Evolutionary conservation across 2,797 vertebrate species (phyloP).

Genomic region (Pempheris klunzingeri): DNA sequence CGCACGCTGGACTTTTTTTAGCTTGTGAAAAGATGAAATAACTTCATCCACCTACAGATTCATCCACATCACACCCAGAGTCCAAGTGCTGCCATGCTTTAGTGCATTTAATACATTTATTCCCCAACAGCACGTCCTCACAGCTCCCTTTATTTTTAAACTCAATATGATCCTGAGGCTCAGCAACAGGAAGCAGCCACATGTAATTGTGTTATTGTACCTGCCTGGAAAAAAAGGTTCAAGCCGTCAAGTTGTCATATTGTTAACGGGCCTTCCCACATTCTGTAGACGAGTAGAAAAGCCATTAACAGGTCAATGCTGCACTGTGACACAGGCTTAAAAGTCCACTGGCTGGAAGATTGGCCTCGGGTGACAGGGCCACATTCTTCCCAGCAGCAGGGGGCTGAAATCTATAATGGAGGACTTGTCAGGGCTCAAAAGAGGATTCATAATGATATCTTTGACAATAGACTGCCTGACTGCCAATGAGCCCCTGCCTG

Average conservation of each 20-base stretch:
- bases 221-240: neutral
- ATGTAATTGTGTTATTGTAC: slow-evolving; percentile 39
- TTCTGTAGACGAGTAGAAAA: slow-evolving; percentile 53
- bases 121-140: neutral
- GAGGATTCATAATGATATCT: slow-evolving; percentile 77
- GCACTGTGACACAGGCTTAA: slow-evolving; percentile 61
- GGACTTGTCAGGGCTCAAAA: slow-evolving; percentile 74
- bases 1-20: slow-evolving; percentile 38
- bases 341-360: slow-evolving; percentile 56
- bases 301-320: slow-evolving; percentile 72
- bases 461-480: slow-evolving; percentile 76
- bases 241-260: slow-evolving; percentile 61
- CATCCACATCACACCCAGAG: slow-evolving; percentile 29
- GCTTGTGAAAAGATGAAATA: slow-evolving; percentile 54
- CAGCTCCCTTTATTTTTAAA: slow-evolving; percentile 3
- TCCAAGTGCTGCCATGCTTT: slow-evolving; percentile 4
- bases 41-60: slow-evolving; percentile 46
- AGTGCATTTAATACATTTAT: slow-evolving; percentile 24
- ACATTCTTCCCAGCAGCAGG: slow-evolving; percentile 60
- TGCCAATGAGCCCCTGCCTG: slow-evolving; percentile 73
- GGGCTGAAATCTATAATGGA: slow-evolving; percentile 70
- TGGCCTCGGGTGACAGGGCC: slow-evolving; percentile 76
- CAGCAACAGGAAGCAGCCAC: slow-evolving; percentile 11
- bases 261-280: slow-evolving; percentile 45
- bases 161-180: slow-evolving; percentile 8